Percentiles rank a stretch among this genome's conserved stretches.
Evolutionary conservation across 2,797 vertebrate species (phyloP).

Genomic region (Lemur catta): DNA sequence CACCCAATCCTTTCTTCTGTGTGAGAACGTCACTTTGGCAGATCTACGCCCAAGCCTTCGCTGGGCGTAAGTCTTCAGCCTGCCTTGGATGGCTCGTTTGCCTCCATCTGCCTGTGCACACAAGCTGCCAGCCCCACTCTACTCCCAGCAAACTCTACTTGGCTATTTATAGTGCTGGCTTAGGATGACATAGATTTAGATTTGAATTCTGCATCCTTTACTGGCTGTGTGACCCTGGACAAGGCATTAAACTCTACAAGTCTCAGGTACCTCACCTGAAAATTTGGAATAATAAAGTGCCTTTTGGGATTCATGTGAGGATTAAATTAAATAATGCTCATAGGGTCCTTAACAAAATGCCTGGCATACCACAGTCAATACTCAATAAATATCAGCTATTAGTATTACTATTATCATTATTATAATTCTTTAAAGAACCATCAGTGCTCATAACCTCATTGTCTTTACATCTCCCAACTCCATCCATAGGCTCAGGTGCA

Average conservation of each 20-base stretch:
- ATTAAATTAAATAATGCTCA: background rate
- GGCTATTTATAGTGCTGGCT: background rate
- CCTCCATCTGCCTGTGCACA: background rate
- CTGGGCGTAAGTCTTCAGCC: background rate
- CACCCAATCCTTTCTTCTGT: background rate
- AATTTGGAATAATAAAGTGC: background rate
- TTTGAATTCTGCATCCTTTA: conserved; percentile 12
- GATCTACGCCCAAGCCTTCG: background rate
- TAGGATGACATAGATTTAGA: background rate
- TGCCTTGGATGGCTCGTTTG: background rate
- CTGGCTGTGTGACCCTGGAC: background rate
- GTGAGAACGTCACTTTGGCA: background rate
- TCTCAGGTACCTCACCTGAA: background rate
- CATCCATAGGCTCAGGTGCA: background rate
- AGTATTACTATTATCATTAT: background rate
- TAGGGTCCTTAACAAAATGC: background rate
- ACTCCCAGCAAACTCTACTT: background rate
- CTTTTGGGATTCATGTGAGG: background rate
- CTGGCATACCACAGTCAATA: background rate
- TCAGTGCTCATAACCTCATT: background rate
- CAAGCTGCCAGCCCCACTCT: background rate
- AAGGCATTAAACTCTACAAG: conserved; percentile 24
- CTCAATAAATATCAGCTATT: background rate
- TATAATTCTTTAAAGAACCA: background rate
- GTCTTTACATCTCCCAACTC: background rate